Base-by-base conservation (phyloP, 1,140 invertebrate species). In the Drosophila quadrilineata region DNA sequence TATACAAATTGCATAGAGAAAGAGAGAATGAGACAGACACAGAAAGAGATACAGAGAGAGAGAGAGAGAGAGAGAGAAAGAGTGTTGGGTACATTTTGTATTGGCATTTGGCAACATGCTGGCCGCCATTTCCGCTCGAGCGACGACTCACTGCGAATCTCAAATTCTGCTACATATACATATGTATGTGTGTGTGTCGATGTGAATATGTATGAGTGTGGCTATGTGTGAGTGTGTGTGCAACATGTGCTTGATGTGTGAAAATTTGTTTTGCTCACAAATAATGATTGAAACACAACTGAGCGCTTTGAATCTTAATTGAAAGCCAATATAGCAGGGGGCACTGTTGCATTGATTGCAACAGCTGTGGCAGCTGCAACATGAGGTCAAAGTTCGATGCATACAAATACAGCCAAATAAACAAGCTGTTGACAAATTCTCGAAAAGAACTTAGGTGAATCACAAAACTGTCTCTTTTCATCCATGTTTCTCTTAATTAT, bases 1-100 rank as follows among this genome's bases (percentile, higher is more conserved):
- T 82, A 82, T 82, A 84, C 77, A 82, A 82, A 84, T 82, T 82
- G 77, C 77, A 82, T 82, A 84, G 19, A 22, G 3, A 22, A n/a
- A 40, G 17, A 24, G 52, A 6, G 4, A 17, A 17, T 8, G 1
- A 17, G 31, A 24, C 2, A 26, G 33, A 26, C 19, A 26, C 1
- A 10, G 46, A 16, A 2, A 14, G 5, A 14, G 46, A 31, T 6
- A 16, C 3, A 14, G 21, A n/a, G 31, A n/a, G 19, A 14, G 19
- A 36, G 12, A 16, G 31, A 17, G 8, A 14, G 21, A 6, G 3
- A 41, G n/a, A 10, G 14, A 19, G 36, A 38, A 8, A 12, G 10
- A 43, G 10, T 28, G 41, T 8, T 10, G n/a, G 28, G n/a, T 6
- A 60, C 41, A 60, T 29, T 67, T 60, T 53, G 64, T 53, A 54